Evolutionary conservation across 2,113 vertebrate species (phyloP).

Genomic region (Hemibagrus wyckioides): DNA sequence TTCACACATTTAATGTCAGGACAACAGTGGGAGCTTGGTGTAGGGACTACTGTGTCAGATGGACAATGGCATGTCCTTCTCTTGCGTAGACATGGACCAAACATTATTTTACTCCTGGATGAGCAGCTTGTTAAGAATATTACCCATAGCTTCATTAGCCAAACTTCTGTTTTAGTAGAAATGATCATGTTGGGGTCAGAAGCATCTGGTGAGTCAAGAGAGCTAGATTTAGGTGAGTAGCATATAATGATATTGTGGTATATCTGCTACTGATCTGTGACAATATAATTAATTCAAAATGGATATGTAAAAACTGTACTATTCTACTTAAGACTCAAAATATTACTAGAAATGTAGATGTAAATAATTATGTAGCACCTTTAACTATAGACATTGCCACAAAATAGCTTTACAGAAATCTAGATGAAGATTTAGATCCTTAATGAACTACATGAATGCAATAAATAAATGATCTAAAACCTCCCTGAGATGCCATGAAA

Average conservation of each 20-base stretch:
- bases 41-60: conserved; percentile 61
- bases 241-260: background rate
- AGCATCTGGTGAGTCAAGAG: conserved; percentile 29
- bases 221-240: conserved; percentile 60
- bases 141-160: conserved; percentile 53
- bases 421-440: background rate
- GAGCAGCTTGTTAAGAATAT: conserved; percentile 58
- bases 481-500: background rate
- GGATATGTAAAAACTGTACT: background rate
- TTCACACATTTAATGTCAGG: conserved; percentile 57
- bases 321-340: background rate
- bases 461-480: background rate
- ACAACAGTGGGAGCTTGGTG: conserved; percentile 54
- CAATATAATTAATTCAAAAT: background rate
- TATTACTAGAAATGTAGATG: background rate
- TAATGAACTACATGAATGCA: background rate
- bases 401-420: background rate
- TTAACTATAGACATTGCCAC: background rate
- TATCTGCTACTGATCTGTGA: background rate
- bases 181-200: conserved; percentile 64
- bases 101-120: conserved; percentile 63
- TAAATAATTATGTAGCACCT: too few relatives aligned
- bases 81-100: conserved; percentile 49
- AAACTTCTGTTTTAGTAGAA: conserved; percentile 56
- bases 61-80: conserved; percentile 70